Base-by-base conservation (phyloP, 2,113 vertebrate genomes). In the Acanthochromis polyacanthus region DNA sequence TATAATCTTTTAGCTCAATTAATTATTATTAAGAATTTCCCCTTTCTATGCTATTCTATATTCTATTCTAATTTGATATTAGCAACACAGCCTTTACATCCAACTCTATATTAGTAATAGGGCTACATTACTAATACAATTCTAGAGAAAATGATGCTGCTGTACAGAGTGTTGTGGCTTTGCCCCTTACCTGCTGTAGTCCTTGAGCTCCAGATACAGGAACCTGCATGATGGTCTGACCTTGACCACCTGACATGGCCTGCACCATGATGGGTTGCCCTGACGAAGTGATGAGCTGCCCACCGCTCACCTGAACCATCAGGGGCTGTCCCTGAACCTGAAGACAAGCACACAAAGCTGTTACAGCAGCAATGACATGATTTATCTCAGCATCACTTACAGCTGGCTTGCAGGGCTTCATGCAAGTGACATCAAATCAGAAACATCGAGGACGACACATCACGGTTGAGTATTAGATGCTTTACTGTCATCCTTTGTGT, bases 191-290 rank as follows among this genome's bases (percentile, higher is more conserved):
- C 96, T 99, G 98, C 84, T 99, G 98, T 38, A 99, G 94, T 22
- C 97, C 97, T 84, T 99, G 98, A 1, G 97, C 95, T 84, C 96
- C 98, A 59, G 98, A 98, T 50, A 99, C 96, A 0, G 98, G 98
- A 19, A 99, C 96, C 67, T 99, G 98, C 98, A 99, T 99, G 84
- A 99, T 98, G 64, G 98, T 99, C 90, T 99, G 98, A 63, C 97
- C 97, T 93, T 99, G 98, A 38, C 97, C 95, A 28, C 97, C 96
- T 0, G 97, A 96, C 93, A 99, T 98, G 53, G 98, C 98, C 92
- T 99, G 98, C 55, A 99, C 98, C 98, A 99, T 99, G 90, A 99
- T 99, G 12, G 98, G 98, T 82, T 99, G 98, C 11, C 98, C 98
- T 2, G 97, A 98, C 6, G 98, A 99, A 6, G 98, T 99, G 92